Evolutionary conservation across 2,113 vertebrate species (phyloP), one percentile per base, ranked within the genome.

Genomic region (Proterorhinus semilunaris): DNA sequence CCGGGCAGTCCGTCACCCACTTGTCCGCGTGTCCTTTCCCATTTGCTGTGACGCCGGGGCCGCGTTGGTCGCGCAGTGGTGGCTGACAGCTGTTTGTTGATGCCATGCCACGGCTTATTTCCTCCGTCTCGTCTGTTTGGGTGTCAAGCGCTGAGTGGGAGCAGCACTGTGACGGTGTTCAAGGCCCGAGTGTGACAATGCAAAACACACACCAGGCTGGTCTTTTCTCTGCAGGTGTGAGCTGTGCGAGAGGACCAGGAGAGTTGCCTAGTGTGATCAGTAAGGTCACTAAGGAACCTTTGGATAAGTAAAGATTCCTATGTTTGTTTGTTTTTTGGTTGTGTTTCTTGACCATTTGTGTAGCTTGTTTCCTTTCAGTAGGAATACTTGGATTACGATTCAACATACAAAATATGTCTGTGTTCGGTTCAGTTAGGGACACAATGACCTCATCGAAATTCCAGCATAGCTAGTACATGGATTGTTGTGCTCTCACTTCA

Each of bases 61-160:
- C 82, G 63, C 68, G 86, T 73, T 36, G 27, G 27, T 36, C 75
- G 65, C 66, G 62, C 66, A 12, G 78, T 65, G 76, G 84, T 64
- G 74, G 78, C 72, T 90, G 91, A 90, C 89, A 91, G 89, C 86
- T 85, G 84, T 87, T 91, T 88, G 83, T 79, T 83, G 89, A 88
- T 83, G 79, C 83, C 36, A 68, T 79, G 88, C 82, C 84, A 81
- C 62, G 64, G 83, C 80, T 87, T 89, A 86, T 92, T 92, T 90
- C 88, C 87, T 83, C 82, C 77, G 80, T 84, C 86, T 83, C 54
- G 80, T 83, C 89, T 87, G 87, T 89, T 89, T 83, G 73, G 88
- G 87, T 83, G 86, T 88, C 84, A 80, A 36, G 81, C 78, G 16
- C 81, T 84, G 74, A 65, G 69, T 6, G 6, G 76, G 66, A 72